Conservation (phyloP, 2,888 invertebrate genomes). For the Sipunculus nudus region DNA sequence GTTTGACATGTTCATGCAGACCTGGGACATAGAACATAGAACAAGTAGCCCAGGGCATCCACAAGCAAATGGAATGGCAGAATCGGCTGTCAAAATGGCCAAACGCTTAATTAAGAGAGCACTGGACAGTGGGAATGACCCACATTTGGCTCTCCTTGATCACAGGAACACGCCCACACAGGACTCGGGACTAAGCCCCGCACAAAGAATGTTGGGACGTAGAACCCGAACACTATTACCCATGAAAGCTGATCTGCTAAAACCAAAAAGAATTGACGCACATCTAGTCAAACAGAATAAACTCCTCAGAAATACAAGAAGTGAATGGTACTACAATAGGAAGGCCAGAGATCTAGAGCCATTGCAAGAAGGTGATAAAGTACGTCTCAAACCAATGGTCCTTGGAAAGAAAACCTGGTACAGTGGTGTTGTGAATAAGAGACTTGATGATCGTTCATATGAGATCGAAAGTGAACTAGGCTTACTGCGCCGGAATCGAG, state of each 20-base stretch:
- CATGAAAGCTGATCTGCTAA: neutral
- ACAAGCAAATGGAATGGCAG: conserved; percentile 38
- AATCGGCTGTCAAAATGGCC: conserved; percentile 33
- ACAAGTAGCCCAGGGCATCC: conserved; percentile 31
- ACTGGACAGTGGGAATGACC: neutral
- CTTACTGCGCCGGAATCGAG: neutral
- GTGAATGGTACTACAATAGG: neutral
- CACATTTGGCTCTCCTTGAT: conserved; percentile 7
- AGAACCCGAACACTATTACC: neutral
- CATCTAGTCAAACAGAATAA: too few relatives aligned
- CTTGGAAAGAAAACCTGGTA: neutral
- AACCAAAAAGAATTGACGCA: neutral
- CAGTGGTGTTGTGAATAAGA: neutral
- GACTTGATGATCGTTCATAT: neutral
- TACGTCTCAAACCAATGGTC: neutral
- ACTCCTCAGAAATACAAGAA: neutral
- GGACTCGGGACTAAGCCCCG: neutral
- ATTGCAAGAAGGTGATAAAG: neutral
- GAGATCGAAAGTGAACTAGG: neutral
- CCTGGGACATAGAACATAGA: conserved; percentile 33
- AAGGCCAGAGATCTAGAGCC: neutral
- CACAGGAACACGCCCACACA: conserved; percentile 5
- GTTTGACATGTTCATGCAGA: conserved; percentile 26
- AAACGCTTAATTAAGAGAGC: conserved; percentile 32
- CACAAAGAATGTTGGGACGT: neutral